Conservation (phyloP, 53 echinoderm and acorn worm genomes). For the Stichopus horrens region DNA sequence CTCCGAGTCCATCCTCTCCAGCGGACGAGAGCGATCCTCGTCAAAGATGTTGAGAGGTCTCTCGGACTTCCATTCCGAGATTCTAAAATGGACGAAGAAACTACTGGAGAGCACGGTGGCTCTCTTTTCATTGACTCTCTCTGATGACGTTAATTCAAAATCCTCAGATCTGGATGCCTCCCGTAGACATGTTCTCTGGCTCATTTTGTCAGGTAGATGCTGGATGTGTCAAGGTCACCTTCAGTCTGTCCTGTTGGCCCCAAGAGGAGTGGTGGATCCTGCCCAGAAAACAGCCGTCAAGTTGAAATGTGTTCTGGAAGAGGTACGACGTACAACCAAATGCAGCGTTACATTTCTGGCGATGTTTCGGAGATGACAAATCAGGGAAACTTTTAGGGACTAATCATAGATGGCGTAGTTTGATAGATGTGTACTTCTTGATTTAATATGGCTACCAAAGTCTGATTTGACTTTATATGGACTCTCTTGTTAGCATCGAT, state of each 20-base stretch:
- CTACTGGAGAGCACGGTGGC: constrained; percentile 3
- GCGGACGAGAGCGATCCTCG: not conserved
- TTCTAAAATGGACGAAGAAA: constrained; percentile 21
- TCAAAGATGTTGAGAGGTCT: not conserved
- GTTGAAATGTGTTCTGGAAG: constrained; percentile 66
- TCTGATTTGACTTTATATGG: too few relatives aligned
- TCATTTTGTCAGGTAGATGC: constrained; percentile 57
- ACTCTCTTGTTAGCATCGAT: too few relatives aligned
- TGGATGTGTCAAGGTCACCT: constrained; percentile 76
- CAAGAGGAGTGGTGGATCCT: constrained; percentile 88
- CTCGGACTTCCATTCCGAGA: constrained; percentile 23
- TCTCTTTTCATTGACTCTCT: not conserved
- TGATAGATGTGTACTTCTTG: too few relatives aligned
- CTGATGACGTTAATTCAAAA: not conserved
- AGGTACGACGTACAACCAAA: constrained; percentile 53
- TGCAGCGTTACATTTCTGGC: too few relatives aligned
- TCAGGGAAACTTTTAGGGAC: too few relatives aligned
- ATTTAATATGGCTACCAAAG: too few relatives aligned
- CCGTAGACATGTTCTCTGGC: constrained; percentile 1
- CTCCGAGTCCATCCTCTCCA: not conserved
- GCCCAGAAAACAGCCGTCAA: constrained; percentile 78
- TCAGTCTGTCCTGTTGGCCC: constrained; percentile 67
- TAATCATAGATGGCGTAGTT: too few relatives aligned
- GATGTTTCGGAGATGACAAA: too few relatives aligned
- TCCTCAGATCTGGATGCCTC: not conserved